Evolutionary conservation across 2,888 invertebrate species (phyloP), one percentile per base, ranked within the genome.

Genomic region (Nowickia ferox): DNA sequence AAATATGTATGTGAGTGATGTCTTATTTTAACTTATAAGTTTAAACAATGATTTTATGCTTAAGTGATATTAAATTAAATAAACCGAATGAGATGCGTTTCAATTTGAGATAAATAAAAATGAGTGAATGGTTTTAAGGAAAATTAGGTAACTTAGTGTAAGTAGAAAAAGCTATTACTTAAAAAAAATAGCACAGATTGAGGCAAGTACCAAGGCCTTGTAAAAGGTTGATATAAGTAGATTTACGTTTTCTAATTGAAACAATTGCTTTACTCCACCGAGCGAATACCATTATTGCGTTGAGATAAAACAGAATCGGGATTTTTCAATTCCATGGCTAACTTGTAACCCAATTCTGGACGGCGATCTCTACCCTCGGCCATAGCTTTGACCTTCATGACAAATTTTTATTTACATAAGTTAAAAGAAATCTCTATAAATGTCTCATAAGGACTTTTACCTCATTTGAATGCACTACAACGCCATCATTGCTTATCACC

Each of bases 301-400:
- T 93, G 92, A 42, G 93, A 92, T 15, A 93, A 87, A 19, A 92
- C 92, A 4, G 93, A 93, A 72, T 94, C 94, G 0, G 94, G 95
- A 90, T 94, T 94, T 90, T 96, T 96, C 0, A 97, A 94, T 91
- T 97, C 97, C 94, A 97, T 94, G 51, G 98, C 98, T 19, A 97
- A 94, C 90, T 97, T 97, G 92, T 97, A 96, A 30, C 98, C 98
- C 4, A 98, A 94, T 90, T 97, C 97, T 0, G 97, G 97, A 79
- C 97, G 95, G 17, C 98, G 94, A 93, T 98, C 98, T 81, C 96
- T 94, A 0, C 97, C 98, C 89, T 96, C 96, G 5, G 97, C 97
- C 97, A 98, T 97, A 0, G 96, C 95, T 89, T 96, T 94, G 0
- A 98, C 96, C 95, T 97, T 93, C 3, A 93, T 90, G 76, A 87